A percentile compares a stretch with the other conserved stretches of the same genome.
phyloP scores from a whole-genome alignment of 2,797 vertebrate species.

The Helostoma temminkii region DNA sequence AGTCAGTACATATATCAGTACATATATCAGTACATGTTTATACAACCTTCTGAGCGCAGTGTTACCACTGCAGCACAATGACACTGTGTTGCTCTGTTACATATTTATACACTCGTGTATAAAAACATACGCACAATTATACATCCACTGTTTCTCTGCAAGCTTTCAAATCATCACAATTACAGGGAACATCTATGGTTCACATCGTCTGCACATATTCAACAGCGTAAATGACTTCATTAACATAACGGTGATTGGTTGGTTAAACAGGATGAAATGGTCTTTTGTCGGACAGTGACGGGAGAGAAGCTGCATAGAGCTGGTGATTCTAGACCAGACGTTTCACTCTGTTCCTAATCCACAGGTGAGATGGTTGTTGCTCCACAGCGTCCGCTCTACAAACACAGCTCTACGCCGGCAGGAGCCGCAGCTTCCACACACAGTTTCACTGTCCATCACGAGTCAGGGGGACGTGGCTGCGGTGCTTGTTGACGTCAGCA shows the following conservation, averaged over 20 bases:
- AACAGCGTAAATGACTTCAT: constrained; percentile 28
- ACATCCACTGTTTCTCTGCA: constrained; percentile 31
- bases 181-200: not conserved
- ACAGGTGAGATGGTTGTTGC: not conserved
- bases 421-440: not conserved
- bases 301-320: not conserved
- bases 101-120: constrained; percentile 34
- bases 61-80: not conserved
- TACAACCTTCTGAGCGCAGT: too few species aligned
- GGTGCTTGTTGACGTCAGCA: constrained; percentile 27
- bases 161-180: not conserved
- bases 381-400: constrained; percentile 5
- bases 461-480: not conserved
- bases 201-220: not conserved
- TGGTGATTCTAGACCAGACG: not conserved
- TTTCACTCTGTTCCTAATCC: too few species aligned
- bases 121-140: constrained; percentile 41
- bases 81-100: not conserved
- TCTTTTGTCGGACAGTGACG: constrained; percentile 14
- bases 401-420: not conserved
- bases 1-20: too few species aligned
- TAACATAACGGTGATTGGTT: constrained; percentile 42
- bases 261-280: constrained; percentile 34
- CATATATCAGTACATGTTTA: too few species aligned
- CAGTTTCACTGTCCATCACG: constrained; percentile 33